Base-by-base conservation (phyloP, 2,113 vertebrate genomes). In the Cinclus cinclus region DNA sequence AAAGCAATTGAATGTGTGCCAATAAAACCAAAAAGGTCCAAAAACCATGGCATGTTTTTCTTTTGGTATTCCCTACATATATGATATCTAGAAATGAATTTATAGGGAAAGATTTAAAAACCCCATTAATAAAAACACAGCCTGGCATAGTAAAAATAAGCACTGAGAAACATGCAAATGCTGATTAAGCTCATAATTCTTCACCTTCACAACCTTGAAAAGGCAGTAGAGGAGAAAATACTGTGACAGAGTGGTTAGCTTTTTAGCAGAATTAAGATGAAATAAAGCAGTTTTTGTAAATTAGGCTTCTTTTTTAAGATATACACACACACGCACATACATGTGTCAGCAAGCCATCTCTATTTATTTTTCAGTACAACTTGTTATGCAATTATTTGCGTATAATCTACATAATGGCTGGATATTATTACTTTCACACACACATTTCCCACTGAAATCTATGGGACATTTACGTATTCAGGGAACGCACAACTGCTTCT, bases 351-450 rank as follows among this genome's bases (percentile, higher is more conserved):
- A 96, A 90, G 70, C 65, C 81, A 75, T 73, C 79, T 92, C 88
- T 92, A 91, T 92, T 96, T 93, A 79, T 97, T 97, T 96, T 91
- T 63, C 95, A 94, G 85, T 92, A 95, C 59, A 96, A 88, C 41
- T 91, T 92, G 63, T 96, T 91, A 68, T 95, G 79, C 85, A 97
- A 95, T 97, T 97, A 95, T 95, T 97, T 91, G 84, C 21, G 68
- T 91, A 91, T 82, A 95, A 84, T 87, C 65, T 94, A 64, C 56
- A 69, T 84, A 91, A 94, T 58, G 53, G 46, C n/a, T 94, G 78
- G 62, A 79, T 95, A 74, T 89, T 87, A 84, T 71, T 94, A 88
- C 62, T 93, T 81, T 81, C 89, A 83, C 59, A 91, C n/a, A 60
- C 81, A 64, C 53, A 60, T 94, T 83, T 91, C 31, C n/a, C 53